Base-by-base conservation (phyloP, 2,113 vertebrate genomes). In the Nasalis larvatus region DNA sequence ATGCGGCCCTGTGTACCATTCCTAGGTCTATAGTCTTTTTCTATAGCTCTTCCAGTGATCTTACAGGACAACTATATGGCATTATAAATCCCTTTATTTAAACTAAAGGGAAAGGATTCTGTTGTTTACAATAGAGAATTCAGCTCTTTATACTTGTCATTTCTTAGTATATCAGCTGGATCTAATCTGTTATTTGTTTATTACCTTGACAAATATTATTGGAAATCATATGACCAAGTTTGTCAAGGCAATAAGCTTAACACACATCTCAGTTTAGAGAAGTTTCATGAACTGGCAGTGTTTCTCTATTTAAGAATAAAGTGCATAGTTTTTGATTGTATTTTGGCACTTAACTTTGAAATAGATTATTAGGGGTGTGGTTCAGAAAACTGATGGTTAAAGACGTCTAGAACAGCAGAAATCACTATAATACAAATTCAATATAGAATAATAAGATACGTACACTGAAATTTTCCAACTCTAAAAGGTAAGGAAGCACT, bases 301-400 rank as follows among this genome's bases (percentile, higher is more conserved):
- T 83, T 88, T 88, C 49, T 90, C 16, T 93, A 52, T 81, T 96
- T 93, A 35, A 89, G 52, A 96, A 40, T 69, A 89, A 84, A 95
- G 58, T 49, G 1, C 30, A 52, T 35, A 60, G 18, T 47, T 93
- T 96, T 95, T 82, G 1, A 63, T n/a, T 71, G 35, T 93, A 74
- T 47, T 93, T 97, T 95, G 82, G 4, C 23, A 89, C 20, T 83
- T 94, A 76, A 89, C 20, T 74, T 66, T 92, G 69, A 95, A 80
- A 84, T 32, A 60, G 47, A 93, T 60, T 56, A 80, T 42, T 42
- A 77, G 27, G 56, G 18, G 35, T 42, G 32, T 63, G 45, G 47
- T 76, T 85, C n/a, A 81, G 49, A 69, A 54, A 83, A 73, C 13
- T 73, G 35, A 76, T 80, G 23, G 8, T 27, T 78, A 60, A 89